Evolutionary conservation across 1,140 invertebrate species (phyloP).

Genomic region (Ericerus pela): DNA sequence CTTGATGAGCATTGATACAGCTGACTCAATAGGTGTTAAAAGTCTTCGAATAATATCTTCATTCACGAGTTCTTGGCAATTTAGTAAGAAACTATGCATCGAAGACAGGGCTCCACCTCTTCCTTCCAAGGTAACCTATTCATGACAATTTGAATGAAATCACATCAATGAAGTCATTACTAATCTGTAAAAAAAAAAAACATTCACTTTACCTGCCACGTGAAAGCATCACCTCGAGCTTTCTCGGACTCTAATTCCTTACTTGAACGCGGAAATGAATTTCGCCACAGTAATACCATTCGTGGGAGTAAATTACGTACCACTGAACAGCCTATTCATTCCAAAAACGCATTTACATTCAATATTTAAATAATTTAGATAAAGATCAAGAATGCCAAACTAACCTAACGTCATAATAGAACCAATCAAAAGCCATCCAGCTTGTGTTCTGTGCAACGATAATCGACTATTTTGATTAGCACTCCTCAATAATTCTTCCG

Average conservation of each 20-base stretch:
- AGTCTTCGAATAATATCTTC: conserved; percentile 81
- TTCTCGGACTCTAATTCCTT: conserved; percentile 96
- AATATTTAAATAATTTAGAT: conserved; percentile 1
- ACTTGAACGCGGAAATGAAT: conserved; percentile 88
- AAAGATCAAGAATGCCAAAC: conserved; percentile 6
- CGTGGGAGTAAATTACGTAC: conserved; percentile 76
- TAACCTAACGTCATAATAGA: conserved; percentile 89
- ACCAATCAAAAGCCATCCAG: conserved; percentile 93
- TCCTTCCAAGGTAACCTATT: conserved; percentile 76
- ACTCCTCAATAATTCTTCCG: conserved; percentile 88
- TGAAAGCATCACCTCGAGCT: conserved; percentile 91
- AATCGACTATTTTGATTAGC: conserved; percentile 94
- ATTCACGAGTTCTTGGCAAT: conserved; percentile 78
- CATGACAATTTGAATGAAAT: background rate
- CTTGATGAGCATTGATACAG: conserved; percentile 85
- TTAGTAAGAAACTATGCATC: conserved; percentile 81
- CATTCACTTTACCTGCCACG: conserved; percentile 60
- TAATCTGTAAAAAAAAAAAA: background rate
- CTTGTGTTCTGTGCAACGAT: conserved; percentile 85
- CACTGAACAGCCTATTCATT: conserved; percentile 55
- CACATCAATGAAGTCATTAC: background rate
- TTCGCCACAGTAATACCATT: conserved; percentile 91
- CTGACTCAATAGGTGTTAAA: conserved; percentile 82
- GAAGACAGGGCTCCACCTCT: conserved; percentile 88
- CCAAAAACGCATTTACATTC: background rate